Percentiles rank a stretch among this genome's conserved stretches.
Conservation (phyloP, 2,113 vertebrate species). For the Myotis yumanensis region DNA sequence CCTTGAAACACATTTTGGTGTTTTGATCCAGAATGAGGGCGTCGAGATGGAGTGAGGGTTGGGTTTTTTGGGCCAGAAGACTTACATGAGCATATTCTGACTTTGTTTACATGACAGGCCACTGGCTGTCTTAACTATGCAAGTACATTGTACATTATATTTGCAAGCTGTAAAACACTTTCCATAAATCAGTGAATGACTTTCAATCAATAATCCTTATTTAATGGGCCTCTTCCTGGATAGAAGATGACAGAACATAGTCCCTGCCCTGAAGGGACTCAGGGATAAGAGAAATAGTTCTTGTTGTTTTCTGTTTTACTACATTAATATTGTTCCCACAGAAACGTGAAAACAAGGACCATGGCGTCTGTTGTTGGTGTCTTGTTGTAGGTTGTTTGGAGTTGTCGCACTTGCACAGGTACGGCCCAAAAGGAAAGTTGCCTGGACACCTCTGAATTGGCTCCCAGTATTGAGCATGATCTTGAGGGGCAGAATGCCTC, state of each 20-base stretch:
- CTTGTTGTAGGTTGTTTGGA: background rate
- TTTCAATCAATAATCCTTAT: conserved; percentile 1
- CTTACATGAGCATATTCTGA: background rate
- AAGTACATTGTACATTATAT: background rate
- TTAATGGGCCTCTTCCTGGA: conserved; percentile 22
- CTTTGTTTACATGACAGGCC: conserved; percentile 1
- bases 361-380: background rate
- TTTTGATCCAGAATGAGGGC: background rate
- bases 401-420: background rate
- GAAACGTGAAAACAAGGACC: background rate
- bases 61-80: background rate
- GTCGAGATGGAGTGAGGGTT: background rate
- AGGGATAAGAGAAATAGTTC: background rate
- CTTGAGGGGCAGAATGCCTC: background rate
- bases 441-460: background rate
- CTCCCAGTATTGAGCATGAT: background rate
- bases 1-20: background rate
- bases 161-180: background rate
- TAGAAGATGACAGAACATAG: background rate
- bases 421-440: background rate
- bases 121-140: background rate
- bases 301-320: conserved; percentile 43
- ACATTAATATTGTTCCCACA: conserved; percentile 30
- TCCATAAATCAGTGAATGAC: background rate
- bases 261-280: background rate